Base-by-base conservation (phyloP, 2,113 vertebrate genomes). In the Melospiza georgiana region DNA sequence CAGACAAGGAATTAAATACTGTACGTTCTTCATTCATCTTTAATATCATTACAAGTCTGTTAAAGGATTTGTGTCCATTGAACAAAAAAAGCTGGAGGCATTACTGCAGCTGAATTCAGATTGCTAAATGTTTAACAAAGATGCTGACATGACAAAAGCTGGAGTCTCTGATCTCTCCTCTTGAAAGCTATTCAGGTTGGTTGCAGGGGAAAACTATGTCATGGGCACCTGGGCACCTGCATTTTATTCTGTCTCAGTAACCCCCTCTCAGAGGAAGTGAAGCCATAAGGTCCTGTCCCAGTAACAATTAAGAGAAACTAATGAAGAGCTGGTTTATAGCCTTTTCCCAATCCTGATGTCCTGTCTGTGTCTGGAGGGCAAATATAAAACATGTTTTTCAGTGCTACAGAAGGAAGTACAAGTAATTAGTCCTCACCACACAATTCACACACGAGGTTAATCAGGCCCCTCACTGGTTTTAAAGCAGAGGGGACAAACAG, bases 281-380 rank as follows among this genome's bases (percentile, higher is more conserved):
- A 93, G 96, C 78, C 94, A 94, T 85, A 91, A 97, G 67, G 97
- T 97, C 96, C 87, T 95, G 83, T 96, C 61, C 41, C 78, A 93
- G 95, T 94, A 97, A 98, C 97, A 98, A 98, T 98, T 97, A 96
- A 92, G 93, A 98, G 97, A 98, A 98, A 77, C 87, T 91, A 95
- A 94, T 82, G 84, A 97, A 95, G 88, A 97, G 92, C 94, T 96
- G 92, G 90, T 96, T 90, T 94, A 95, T 97, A 97, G 97, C 97
- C 95, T 97, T 96, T 98, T 97, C 96, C 96, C 97, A 96, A 97
- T 97, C 95, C 98, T 6, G 66, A 82, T 84, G 95, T 96, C 98
- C 97, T 93, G 84, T 82, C 81, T 95, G 95, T 95, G 94, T 89
- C 96, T 65, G 84, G 85, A 96, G 95, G 95, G 95, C 95, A 96